Conservation (phyloP, 2,113 vertebrate genomes). For the Clarias batrachus region DNA sequence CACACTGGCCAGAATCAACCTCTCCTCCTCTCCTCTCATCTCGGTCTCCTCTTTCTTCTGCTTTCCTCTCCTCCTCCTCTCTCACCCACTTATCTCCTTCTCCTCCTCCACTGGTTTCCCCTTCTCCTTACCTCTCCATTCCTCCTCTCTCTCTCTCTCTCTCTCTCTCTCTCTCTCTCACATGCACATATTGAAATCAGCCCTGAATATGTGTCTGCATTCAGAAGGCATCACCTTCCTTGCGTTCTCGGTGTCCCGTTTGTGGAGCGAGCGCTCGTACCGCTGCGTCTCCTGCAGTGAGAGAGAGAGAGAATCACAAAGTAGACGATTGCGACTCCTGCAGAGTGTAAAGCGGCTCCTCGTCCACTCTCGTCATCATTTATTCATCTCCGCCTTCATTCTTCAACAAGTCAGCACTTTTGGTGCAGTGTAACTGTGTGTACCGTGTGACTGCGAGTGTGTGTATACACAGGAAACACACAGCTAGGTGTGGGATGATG, state of each 20-base stretch:
- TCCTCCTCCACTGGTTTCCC: no score
- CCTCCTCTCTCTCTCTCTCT: no score
- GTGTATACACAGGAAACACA: constrained; percentile 1
- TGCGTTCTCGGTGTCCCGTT: not conserved
- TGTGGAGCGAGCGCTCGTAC: not conserved
- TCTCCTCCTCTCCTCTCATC: no score
- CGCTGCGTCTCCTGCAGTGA: constrained; percentile 6
- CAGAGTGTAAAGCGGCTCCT: constrained; percentile 42
- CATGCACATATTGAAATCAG: not conserved
- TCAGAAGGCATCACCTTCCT: not conserved
- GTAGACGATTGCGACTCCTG: constrained; percentile 33
- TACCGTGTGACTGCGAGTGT: not conserved
- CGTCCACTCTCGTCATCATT: constrained; percentile 47
- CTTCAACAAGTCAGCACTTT: constrained; percentile 54
- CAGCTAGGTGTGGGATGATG: not conserved
- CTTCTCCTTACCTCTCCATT: no score
- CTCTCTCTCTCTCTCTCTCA: no score
- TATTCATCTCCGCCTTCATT: constrained; percentile 46
- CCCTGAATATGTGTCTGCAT: not conserved
- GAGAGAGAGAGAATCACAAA: constrained; percentile 36
- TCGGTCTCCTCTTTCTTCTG: no score
- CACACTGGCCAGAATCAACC: no score
- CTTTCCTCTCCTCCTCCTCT: no score
- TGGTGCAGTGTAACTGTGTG: constrained; percentile 16
- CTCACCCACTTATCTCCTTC: no score